phyloP scores from a whole-genome alignment of 2,113 vertebrate genomes.

The Apodemus sylvaticus region DNA sequence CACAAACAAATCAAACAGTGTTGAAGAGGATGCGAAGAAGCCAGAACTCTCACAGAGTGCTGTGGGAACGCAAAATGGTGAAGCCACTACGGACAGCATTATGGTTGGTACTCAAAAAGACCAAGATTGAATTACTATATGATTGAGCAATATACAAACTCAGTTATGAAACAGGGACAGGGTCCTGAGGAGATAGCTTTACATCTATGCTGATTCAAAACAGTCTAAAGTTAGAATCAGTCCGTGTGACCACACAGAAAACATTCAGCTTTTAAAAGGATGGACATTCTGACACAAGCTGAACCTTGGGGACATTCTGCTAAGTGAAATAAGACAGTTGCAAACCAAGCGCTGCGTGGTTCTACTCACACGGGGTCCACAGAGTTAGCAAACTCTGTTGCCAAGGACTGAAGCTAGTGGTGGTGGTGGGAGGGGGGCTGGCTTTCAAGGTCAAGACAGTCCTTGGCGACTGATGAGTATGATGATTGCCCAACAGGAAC shows the following conservation, averaged over 20 bases:
- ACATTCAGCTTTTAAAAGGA: not conserved
- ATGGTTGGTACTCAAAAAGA: not conserved
- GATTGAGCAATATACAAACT: not conserved
- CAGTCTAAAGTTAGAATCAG: accelerated
- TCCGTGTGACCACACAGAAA: not conserved
- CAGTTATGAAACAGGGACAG: not conserved
- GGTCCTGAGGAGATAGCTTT: no score
- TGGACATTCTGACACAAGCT: no score
- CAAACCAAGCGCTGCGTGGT: not conserved
- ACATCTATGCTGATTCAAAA: accelerated
- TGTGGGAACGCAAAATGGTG: not conserved
- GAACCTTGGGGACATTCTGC: not conserved
- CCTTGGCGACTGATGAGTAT: not conserved
- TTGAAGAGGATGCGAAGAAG: not conserved
- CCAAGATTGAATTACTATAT: not conserved
- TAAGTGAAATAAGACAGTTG: not conserved
- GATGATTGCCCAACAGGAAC: accelerated
- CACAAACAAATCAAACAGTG: not conserved
- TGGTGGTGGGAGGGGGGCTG: no score
- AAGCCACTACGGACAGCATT: not conserved
- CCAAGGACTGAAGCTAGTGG: no score
- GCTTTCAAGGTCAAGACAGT: not conserved
- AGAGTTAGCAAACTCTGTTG: not conserved
- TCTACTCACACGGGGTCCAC: not conserved
- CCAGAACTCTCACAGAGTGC: not conserved